These are phyloP conservation scores for Rallus limicola DNA, from an alignment of 2,113 vertebrate genomes.

Conservation along the genomic window DNA sequence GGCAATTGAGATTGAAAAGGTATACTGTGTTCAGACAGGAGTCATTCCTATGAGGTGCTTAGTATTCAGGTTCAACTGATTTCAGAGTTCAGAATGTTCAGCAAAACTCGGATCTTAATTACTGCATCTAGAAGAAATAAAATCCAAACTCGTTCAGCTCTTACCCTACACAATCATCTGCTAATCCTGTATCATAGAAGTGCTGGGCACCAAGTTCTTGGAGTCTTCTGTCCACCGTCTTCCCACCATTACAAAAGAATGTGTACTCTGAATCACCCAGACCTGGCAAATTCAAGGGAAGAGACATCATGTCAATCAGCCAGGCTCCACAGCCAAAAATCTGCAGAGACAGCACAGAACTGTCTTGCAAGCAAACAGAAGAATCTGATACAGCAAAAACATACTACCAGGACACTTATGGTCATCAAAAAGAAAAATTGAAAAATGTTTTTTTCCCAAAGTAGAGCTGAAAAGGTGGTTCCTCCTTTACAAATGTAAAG, in stretches of 20 bases:
- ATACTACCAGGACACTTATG: not conserved
- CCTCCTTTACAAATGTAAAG: not conserved
- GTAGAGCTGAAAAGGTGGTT: not conserved
- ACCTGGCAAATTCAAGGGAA: conserved; percentile 72
- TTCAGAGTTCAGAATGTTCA: not conserved
- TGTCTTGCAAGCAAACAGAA: not conserved
- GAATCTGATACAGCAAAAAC: not conserved
- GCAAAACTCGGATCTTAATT: not conserved
- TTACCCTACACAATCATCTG: conserved; percentile 95
- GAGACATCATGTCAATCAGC: not conserved
- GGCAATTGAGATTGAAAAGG: not conserved
- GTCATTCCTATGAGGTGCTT: not conserved
- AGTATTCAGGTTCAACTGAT: not conserved
- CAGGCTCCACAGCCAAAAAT: not conserved
- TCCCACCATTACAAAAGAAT: conserved; percentile 98
- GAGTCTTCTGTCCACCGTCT: conserved; percentile 85
- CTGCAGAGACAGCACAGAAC: not conserved
- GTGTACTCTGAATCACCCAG: conserved; percentile 95
- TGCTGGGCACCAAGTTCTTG: conserved; percentile 88
- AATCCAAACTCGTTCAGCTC: not conserved
- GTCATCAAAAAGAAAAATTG: not conserved
- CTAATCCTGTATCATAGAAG: conserved; percentile 90
- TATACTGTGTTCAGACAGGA: not conserved
- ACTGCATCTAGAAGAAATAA: not conserved
- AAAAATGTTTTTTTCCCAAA: not conserved